Evolutionary conservation across 2,888 invertebrate genomes (phyloP), one percentile per base, ranked within the genome.

Genomic region (Meteorus colon): DNA sequence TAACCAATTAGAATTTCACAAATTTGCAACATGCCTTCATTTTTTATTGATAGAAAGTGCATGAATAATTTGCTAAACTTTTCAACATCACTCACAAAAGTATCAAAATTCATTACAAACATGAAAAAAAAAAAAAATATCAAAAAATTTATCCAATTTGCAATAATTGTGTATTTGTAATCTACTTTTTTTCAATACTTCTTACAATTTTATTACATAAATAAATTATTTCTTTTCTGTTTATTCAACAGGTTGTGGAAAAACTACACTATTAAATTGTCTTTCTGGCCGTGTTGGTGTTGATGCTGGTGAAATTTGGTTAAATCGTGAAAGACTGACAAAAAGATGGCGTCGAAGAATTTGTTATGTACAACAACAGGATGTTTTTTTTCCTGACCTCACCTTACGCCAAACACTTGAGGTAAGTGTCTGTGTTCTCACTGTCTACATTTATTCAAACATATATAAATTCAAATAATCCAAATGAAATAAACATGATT

Each of bases 291-390:
- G 95, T 78, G 90, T 93, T 69, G 92, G 92, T 78, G 89, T 94
- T 73, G 92, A 93, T 83, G 91, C 92, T 73, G 96, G 96, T 73
- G 91, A 91, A 80, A 92, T 95, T 82, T 91, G 92, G 82, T 89
- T 94, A 74, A 94, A 94, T 87, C 92, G 93, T 27, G 92, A 93
- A 82, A 90, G 91, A 34, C 89, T 95, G 79, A 93, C 92, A 81
- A 95, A 94, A 85, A 90, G 93, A 81, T 94, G 94, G 92, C 93
- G 94, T 82, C 90, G 95, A 81, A 93, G 93, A 86, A 95, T 96
- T 82, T 95, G 95, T 85, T 96, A 96, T 89, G 96, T 96, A 65
- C 91, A 95, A 78, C 96, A 96, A 88, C 94, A 95, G 86, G 96
- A 96, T 86, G 93, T 95, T 77, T 96, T 96, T 90, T 95, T 95